Evolutionary conservation across 2,888 invertebrate genomes (phyloP), one percentile per base, ranked within the genome.

Genomic region (Pelosia muscerda): DNA sequence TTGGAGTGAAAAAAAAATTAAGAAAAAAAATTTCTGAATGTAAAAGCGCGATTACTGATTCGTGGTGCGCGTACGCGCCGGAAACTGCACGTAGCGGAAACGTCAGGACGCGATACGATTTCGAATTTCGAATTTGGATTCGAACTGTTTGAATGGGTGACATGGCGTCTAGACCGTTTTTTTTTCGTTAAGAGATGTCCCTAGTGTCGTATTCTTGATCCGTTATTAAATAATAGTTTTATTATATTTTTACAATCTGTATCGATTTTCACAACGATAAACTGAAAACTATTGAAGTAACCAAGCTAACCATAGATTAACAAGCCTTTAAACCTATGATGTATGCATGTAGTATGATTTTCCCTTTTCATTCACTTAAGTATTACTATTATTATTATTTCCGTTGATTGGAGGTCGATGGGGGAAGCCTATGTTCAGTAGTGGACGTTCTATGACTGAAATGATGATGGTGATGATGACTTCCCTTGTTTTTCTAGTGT

Each of bases 21-120:
- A 79, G 83, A 84, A 81, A 85, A 86, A 72, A 72, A 66, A 75
- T 73, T 77, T 79, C 75, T 82, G 85, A 84, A 84, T 85, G 81
- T 86, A 83, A 82, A 81, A 82, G 82, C 88, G 88, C 90, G 90
- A 92, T 93, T 92, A 93, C 86, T 86, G 90, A 93, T 93, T 90
- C 94, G 90, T 86, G 69, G 84, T 86, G 92, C 93, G 92, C 92
- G 84, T 88, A 87, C 89, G 88, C 85, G 85, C 84, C 91, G 92
- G 93, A 92, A 91, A 91, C 91, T 88, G 88, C 93, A 93, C 93
- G 93, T 92, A 93, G 90, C 91, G 92, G 92, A 92, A 91, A 91
- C 92, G 94, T 90, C 93, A 93, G 93, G 89, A 94, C 94, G 94
- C 94, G 94, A 88, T 92, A 92, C 93, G 94, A 93, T 94, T 94